Base-by-base conservation (phyloP, 1,140 invertebrate genomes). In the Camponotus vicinus region DNA sequence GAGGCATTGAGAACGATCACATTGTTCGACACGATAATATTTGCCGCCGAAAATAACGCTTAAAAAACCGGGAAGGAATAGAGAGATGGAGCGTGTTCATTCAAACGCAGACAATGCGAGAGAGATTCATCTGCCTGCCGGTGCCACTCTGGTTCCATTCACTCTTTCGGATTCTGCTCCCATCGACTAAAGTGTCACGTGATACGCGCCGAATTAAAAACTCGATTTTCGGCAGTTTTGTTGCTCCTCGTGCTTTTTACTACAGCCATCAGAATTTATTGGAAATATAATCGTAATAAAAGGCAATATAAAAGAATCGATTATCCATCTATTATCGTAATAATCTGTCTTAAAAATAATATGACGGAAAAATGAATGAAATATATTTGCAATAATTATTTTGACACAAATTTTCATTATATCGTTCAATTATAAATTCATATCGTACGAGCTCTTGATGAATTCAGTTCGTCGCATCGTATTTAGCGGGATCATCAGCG, bases 11-110 rank as follows among this genome's bases (percentile, higher is more conserved):
- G 93, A 93, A 91, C 92, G 92, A 95, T 95, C 93, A 91, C 87
- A 95, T 95, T 95, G 94, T 94, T 95, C 94, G 94, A 95, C 94
- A 94, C 93, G 94, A 95, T 95, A 94, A 95, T 95, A 95, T 95
- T 95, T 95, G 94, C 93, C 93, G 91, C 93, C 94, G 91, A 95
- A 95, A 95, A 95, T 94, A 95, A 94, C 89, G 91, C 90, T 92
- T 87, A 92, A 93, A 90, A 94, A 94, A 93, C 90, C 86, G 88
- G 89, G 91, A 92, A 91, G 90, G 90, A 93, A 95, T 92, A 93
- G 93, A 94, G 92, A 94, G 91, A 91, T 92, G 90, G 91, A 89
- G 86, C 91, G 91, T 93, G 93, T 94, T 93, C 93, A 95, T 95
- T 95, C 90, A 94, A 89, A 93, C 93, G 93, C 92, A 94, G 94